phyloP scores from a whole-genome alignment of 2,797 vertebrate species.

The Knipowitschia caucasica region DNA sequence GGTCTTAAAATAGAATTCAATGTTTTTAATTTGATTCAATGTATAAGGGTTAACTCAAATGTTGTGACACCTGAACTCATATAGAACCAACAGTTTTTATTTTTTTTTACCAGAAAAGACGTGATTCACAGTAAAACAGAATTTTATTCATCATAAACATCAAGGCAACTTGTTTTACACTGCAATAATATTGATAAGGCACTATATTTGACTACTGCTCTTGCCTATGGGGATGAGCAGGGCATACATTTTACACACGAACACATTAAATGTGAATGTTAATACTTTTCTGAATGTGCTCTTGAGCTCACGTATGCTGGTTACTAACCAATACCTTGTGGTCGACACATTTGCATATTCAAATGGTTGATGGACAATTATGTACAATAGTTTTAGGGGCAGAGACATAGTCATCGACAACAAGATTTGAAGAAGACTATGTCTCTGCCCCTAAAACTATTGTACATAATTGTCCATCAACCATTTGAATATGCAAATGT shows the following conservation, averaged over 20 bases:
- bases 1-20: no score
- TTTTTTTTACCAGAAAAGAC: no score
- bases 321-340: constrained; percentile 10
- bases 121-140: constrained; percentile 19
- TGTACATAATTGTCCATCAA: constrained; percentile 13
- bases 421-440: constrained; percentile 9
- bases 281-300: constrained; percentile 43
- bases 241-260: constrained; percentile 15
- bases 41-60: no score
- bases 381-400: constrained; percentile 19
- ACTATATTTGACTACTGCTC: constrained; percentile 50
- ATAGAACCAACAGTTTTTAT: not conserved
- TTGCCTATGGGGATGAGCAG: constrained; percentile 28
- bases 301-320: constrained; percentile 39
- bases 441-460: constrained; percentile 19
- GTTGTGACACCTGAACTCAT: not conserved
- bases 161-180: constrained; percentile 68
- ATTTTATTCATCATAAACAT: constrained; percentile 41
- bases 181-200: constrained; percentile 66
- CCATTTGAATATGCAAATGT: constrained; percentile 1
- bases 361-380: constrained; percentile 13
- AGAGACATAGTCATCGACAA: constrained; percentile 1
- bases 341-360: not conserved
- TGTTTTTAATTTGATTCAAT: no score
- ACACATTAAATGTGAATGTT: constrained; percentile 24